Conservation (phyloP, 53 echinoderm and acorn worm genomes). For the Echinometra lucunter region DNA sequence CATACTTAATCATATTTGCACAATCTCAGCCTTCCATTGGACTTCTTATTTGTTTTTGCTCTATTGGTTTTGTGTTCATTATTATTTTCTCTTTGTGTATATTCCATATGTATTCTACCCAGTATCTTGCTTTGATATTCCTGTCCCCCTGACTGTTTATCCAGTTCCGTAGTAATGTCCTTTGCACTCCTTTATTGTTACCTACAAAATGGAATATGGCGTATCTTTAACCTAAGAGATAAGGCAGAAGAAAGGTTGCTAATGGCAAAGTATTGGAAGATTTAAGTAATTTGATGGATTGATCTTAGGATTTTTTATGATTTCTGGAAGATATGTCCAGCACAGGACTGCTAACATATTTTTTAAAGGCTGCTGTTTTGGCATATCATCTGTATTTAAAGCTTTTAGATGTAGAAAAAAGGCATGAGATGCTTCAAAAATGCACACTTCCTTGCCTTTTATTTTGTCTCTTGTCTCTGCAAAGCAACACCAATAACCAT, state of each 20-base stretch:
- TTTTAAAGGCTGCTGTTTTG: not conserved
- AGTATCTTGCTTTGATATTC: constrained; percentile 40
- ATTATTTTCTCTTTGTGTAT: constrained; percentile 51
- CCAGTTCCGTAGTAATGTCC: constrained; percentile 58
- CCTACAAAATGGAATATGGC: constrained; percentile 26
- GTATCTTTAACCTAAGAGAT: not conserved
- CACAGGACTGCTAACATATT: not conserved
- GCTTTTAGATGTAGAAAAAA: constrained; percentile 40
- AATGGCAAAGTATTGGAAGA: not conserved
- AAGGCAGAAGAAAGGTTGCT: not conserved
- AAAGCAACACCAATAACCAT: not conserved
- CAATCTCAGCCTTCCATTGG: not conserved
- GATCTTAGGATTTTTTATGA: not conserved
- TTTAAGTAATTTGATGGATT: not conserved
- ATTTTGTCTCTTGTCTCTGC: constrained; percentile 23
- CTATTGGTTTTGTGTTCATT: constrained; percentile 45
- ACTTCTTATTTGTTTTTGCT: not conserved
- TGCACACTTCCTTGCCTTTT: not conserved
- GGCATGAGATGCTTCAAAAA: not conserved
- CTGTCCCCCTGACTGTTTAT: constrained; percentile 8
- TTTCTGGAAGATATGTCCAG: not conserved
- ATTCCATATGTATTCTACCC: constrained; percentile 42
- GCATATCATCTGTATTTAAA: not conserved
- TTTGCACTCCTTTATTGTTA: constrained; percentile 51
- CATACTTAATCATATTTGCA: not conserved